Evolutionary conservation across 2,797 vertebrate species (phyloP).

Genomic region (Xenops minutus): DNA sequence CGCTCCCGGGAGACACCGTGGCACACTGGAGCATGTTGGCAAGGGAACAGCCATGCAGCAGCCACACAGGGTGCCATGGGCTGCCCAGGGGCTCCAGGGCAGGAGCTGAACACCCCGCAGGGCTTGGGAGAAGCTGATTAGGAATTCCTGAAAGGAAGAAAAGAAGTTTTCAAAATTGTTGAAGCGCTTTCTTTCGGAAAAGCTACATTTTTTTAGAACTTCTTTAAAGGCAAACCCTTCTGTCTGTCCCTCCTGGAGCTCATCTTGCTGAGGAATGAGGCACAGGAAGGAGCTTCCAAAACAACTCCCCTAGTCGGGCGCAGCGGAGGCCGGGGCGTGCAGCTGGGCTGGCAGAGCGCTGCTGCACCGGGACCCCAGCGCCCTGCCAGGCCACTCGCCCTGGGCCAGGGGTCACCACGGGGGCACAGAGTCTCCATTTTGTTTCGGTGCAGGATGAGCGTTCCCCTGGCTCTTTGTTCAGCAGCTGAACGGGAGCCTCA

Average conservation of each 20-base stretch:
- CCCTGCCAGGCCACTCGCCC: neutral
- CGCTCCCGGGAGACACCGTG: fast-evolving
- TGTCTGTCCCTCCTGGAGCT: neutral
- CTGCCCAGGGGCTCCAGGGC: neutral
- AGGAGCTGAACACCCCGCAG: neutral
- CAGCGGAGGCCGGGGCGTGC: fast-evolving
- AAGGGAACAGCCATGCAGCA: neutral
- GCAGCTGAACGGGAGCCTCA: neutral
- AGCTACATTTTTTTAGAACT: neutral
- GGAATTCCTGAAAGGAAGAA: neutral
- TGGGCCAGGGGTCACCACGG: neutral
- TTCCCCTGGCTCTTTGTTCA: neutral
- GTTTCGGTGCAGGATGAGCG: neutral
- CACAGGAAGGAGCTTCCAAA: slow-evolving; percentile 65
- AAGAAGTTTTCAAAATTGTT: neutral
- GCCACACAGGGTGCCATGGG: fast-evolving
- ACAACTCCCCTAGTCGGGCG: neutral
- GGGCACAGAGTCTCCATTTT: neutral
- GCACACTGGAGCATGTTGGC: fast-evolving
- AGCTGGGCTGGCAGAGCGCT: neutral
- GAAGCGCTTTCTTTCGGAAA: neutral
- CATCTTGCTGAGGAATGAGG: slow-evolving; percentile 37
- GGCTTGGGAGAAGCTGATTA: neutral
- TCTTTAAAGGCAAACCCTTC: neutral
- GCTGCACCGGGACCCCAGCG: neutral